These are phyloP conservation scores for Apomyelois bistriatella DNA, from an alignment of 2,888 invertebrate species.

Conservation along the genomic window DNA sequence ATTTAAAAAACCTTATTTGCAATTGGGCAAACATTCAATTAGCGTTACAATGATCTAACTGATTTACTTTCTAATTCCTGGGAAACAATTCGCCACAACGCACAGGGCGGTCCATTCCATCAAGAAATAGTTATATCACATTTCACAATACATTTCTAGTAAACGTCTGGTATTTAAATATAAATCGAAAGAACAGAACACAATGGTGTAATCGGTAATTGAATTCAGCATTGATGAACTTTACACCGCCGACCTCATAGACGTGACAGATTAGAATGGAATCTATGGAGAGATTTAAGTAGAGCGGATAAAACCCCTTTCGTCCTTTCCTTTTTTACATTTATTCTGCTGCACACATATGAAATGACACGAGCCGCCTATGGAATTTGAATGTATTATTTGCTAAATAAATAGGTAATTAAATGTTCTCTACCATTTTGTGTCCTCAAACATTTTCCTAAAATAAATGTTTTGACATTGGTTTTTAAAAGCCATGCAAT, in stretches of 20 bases:
- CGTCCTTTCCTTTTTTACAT: background rate
- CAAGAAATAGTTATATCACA: constrained; percentile 61
- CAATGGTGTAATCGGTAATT: constrained; percentile 80
- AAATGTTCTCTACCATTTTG: too few relatives aligned
- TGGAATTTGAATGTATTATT: too few relatives aligned
- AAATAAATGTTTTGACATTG: too few relatives aligned
- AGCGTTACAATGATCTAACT: constrained; percentile 4
- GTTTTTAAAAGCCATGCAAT: too few relatives aligned
- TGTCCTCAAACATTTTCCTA: too few relatives aligned
- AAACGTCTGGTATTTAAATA: constrained; percentile 79
- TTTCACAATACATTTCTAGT: constrained; percentile 77
- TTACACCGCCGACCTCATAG: constrained; percentile 76
- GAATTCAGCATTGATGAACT: constrained; percentile 80
- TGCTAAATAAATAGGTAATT: too few relatives aligned
- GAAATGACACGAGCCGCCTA: too few relatives aligned
- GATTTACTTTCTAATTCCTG: constrained; percentile 25
- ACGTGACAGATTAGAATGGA: constrained; percentile 80
- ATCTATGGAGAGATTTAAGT: constrained; percentile 45
- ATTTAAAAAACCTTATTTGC: background rate
- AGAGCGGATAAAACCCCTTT: constrained; percentile 38
- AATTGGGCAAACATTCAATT: constrained; percentile 7
- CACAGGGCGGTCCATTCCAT: constrained; percentile 65
- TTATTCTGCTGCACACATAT: too few relatives aligned
- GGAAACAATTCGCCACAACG: constrained; percentile 31
- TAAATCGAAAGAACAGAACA: constrained; percentile 77